Evolutionary conservation across 1,140 invertebrate species (phyloP), one percentile per base, ranked within the genome.

Genomic region (Drosophila yakuba): DNA sequence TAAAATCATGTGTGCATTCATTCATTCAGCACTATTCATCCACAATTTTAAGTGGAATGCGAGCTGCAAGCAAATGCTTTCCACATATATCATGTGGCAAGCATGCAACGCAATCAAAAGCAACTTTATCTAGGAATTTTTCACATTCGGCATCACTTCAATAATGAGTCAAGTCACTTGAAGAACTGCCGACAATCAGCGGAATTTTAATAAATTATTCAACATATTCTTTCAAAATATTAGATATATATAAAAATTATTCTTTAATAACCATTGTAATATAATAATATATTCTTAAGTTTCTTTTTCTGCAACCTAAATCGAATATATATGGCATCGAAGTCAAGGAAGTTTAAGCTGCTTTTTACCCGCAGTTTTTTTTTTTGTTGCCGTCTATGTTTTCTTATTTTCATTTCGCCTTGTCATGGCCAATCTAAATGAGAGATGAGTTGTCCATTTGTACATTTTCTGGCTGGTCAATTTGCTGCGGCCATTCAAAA

Each of bases 291-390:
- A 20, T 20, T 20, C 1, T 20, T 20, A 20, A 20, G 20, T 20
- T 20, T 20, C 20, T 20, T 20, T 38, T 2, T 43, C 15, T 54
- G 14, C 14, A 23, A 32, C n/a, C 3, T 12, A 69, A 58, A 57
- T 68, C 45, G 48, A 45, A 58, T 61, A 48, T 41, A 25, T 52
- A 38, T 66, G 58, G 50, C 54, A 39, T 60, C 43, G n/a, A 76
- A 88, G 82, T 86, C 82, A 86, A 86, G 76, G 75, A 86, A 86
- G 83, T 86, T 86, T 72, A 82, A 82, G 82, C 79, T 68, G 83
- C 55, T 85, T 83, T 76, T 71, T 59, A 81, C 78, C 82, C 72
- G 44, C 44, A 56, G 41, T 60, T 73, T 57, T 73, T 57, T 68
- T 39, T 57, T 68, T 39, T 39, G 12, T 44, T 35, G n/a, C 28